phyloP scores from a whole-genome alignment of 2,888 invertebrate genomes.

The Limnephilus auricula region DNA sequence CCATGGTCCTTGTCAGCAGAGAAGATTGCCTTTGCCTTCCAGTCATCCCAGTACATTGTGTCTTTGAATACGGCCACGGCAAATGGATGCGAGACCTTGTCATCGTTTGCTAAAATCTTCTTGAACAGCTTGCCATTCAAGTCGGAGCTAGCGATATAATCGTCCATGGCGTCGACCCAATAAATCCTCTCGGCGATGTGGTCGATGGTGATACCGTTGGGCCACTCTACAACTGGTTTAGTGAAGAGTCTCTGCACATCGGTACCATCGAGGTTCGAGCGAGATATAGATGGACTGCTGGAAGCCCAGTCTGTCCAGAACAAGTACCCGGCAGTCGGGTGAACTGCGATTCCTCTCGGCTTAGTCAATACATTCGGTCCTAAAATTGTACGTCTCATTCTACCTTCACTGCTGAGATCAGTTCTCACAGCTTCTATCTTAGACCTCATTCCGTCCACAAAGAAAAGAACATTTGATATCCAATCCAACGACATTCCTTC shows the following conservation, averaged over 20 bases:
- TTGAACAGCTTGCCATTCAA: constrained; percentile 83
- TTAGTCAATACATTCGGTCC: constrained; percentile 82
- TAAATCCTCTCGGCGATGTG: constrained; percentile 88
- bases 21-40: constrained; percentile 88
- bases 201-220: constrained; percentile 92
- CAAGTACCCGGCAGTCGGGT: constrained; percentile 86
- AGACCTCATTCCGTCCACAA: constrained; percentile 88
- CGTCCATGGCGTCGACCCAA: constrained; percentile 91
- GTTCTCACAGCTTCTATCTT: constrained; percentile 90
- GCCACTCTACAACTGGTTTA: constrained; percentile 86
- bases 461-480: constrained; percentile 91
- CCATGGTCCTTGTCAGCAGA: constrained; percentile 88
- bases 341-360: constrained; percentile 89
- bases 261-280: constrained; percentile 88
- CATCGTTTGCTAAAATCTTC: constrained; percentile 81
- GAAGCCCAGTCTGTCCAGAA: constrained; percentile 95
- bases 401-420: constrained; percentile 77
- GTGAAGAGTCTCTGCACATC: constrained; percentile 82
- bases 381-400: constrained; percentile 88
- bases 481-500: constrained; percentile 95
- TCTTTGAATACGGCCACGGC: constrained; percentile 91
- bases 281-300: constrained; percentile 85
- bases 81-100: constrained; percentile 88
- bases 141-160: constrained; percentile 88
- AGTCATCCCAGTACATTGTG: constrained; percentile 93